Evolutionary conservation across 2,797 vertebrate species (phyloP).

Genomic region (Macroramphosus scolopax): DNA sequence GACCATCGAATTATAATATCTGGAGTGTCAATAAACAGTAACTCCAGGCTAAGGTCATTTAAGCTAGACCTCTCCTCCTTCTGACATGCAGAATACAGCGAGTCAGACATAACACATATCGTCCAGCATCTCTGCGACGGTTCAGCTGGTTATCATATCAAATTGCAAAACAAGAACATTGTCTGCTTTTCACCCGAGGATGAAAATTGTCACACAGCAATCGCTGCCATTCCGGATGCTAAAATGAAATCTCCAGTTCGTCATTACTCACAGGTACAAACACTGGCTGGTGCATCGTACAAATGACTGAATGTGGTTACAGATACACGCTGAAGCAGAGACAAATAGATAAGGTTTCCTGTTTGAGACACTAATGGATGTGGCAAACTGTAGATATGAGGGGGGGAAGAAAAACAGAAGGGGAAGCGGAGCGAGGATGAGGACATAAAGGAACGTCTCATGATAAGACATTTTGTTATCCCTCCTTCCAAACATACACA

Average conservation of each 20-base stretch:
- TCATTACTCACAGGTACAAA: conserved; percentile 27
- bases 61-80: no score
- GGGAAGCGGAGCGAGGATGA: not conserved
- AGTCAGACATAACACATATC: no score
- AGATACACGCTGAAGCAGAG: conserved; percentile 8
- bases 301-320: conserved; percentile 17
- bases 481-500: no score
- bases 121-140: no score
- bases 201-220: conserved; percentile 10
- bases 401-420: not conserved
- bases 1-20: no score
- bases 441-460: not conserved
- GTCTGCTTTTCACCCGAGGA: conserved; percentile 1
- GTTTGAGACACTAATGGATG: conserved; percentile 5
- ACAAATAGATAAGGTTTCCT: conserved; percentile 2
- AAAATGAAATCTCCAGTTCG: conserved; percentile 6
- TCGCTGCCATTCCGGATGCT: conserved; percentile 7
- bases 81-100: no score
- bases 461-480: no score
- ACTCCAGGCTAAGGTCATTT: no score
- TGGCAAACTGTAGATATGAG: not conserved
- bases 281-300: conserved; percentile 1
- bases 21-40: no score
- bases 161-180: conserved; percentile 8
- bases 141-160: conserved; percentile 6